phyloP scores from a whole-genome alignment of 2,797 vertebrate genomes.

The Anguilla obscura region DNA sequence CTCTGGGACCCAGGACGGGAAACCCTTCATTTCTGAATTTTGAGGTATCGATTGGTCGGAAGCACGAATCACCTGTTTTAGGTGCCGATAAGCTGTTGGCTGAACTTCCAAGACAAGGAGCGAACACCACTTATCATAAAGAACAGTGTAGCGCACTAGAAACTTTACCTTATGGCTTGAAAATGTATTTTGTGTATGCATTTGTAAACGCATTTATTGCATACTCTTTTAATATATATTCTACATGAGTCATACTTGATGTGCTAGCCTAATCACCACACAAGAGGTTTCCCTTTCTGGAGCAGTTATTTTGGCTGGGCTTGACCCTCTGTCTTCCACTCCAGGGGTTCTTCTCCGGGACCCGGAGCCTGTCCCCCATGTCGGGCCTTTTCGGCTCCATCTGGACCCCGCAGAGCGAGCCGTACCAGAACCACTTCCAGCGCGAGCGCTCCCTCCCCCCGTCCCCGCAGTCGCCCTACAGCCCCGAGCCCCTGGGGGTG shows the following conservation, averaged over 20 bases:
- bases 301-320: too few species aligned
- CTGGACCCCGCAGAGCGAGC: conserved; percentile 94
- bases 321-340: conserved; percentile 12
- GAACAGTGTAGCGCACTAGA: neutral
- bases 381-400: conserved; percentile 98
- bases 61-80: too few species aligned
- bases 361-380: conserved; percentile 97
- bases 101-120: too few species aligned
- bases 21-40: too few species aligned
- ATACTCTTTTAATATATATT: neutral
- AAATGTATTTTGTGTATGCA: neutral
- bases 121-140: neutral
- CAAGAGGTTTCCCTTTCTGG: neutral
- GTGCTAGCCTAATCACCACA: neutral
- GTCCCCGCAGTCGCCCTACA: conserved; percentile 78
- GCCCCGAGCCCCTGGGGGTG: conserved; percentile 78
- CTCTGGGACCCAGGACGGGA: too few species aligned
- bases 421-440: conserved; percentile 85
- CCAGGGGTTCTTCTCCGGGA: conserved; percentile 94
- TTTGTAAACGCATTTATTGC: neutral
- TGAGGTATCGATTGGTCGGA: too few species aligned
- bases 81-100: too few species aligned
- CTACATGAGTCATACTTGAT: neutral
- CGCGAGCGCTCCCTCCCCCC: conserved; percentile 72
- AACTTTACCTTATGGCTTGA: neutral